These are phyloP conservation scores for Deroplatys truncata DNA, from an alignment of 2,888 invertebrate genomes.

Conservation along the genomic window DNA sequence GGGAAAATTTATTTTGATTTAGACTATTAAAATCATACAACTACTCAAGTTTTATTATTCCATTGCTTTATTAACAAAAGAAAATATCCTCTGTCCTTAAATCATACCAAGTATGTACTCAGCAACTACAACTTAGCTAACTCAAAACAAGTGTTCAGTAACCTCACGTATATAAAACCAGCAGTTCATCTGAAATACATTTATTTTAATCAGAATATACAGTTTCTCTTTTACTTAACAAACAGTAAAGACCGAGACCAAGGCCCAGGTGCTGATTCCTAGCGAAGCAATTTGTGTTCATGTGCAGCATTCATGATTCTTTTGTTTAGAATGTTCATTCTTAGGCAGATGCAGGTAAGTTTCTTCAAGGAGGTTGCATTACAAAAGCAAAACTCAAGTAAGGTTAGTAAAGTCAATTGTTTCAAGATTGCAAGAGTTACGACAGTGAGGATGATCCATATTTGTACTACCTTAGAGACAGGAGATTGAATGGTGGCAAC, in stretches of 20 bases:
- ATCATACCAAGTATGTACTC: background rate
- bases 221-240: background rate
- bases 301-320: background rate
- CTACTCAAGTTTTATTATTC: background rate
- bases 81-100: background rate
- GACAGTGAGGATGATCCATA: background rate
- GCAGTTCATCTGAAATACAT: background rate
- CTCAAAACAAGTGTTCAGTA: background rate
- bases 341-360: background rate
- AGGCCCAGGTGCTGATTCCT: background rate
- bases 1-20: background rate
- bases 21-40: background rate
- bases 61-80: background rate
- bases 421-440: background rate
- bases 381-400: background rate
- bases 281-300: background rate
- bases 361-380: background rate
- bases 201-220: background rate
- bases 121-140: background rate
- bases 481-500: constrained; percentile 3
- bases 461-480: background rate
- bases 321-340: background rate
- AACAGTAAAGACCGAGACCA: background rate
- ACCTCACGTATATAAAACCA: background rate
- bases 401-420: background rate